A percentile compares a stretch with the other conserved stretches of the same genome.
phyloP scores from a whole-genome alignment of 2,888 invertebrate genomes.

The Ichneumoninae sp. region DNA sequence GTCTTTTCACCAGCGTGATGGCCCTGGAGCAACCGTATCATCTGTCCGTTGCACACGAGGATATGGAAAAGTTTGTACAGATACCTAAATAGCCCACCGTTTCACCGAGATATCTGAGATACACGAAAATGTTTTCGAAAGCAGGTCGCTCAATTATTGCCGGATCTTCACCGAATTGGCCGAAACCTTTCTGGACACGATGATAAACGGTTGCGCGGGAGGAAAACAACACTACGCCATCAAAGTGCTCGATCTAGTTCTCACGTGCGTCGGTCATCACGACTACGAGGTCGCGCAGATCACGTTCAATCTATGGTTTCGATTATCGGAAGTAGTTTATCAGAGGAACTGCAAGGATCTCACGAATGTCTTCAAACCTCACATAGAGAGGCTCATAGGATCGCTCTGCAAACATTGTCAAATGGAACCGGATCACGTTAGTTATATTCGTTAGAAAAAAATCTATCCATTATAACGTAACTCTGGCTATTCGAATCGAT shows the following conservation, averaged over 20 bases:
- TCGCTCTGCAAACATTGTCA: conserved; percentile 97
- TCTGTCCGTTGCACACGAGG: conserved; percentile 95
- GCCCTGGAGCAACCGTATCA: conserved; percentile 94
- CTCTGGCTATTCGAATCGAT: not conserved
- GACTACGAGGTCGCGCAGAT: conserved; percentile 96
- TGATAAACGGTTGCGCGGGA: conserved; percentile 88
- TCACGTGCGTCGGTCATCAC: conserved; percentile 97
- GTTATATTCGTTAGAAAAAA: conserved; percentile 53
- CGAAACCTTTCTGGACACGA: conserved; percentile 94
- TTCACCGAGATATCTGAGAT: conserved; percentile 26
- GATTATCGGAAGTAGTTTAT: conserved; percentile 97
- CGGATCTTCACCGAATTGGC: conserved; percentile 97
- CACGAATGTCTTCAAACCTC: conserved; percentile 94
- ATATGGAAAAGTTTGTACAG: conserved; percentile 91
- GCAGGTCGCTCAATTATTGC: conserved; percentile 94
- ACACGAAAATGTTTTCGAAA: conserved; percentile 55
- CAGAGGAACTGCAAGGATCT: conserved; percentile 92
- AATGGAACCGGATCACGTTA: conserved; percentile 96
- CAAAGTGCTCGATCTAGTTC: conserved; percentile 93
- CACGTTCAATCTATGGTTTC: conserved; percentile 98
- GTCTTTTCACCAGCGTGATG: conserved; percentile 93
- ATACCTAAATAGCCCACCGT: not conserved
- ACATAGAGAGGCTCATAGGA: conserved; percentile 95
- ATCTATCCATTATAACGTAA: conserved; percentile 17
- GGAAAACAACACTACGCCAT: conserved; percentile 91